Base-by-base conservation (phyloP, 2,888 invertebrate genomes). In the Pseudococcus longispinus region DNA sequence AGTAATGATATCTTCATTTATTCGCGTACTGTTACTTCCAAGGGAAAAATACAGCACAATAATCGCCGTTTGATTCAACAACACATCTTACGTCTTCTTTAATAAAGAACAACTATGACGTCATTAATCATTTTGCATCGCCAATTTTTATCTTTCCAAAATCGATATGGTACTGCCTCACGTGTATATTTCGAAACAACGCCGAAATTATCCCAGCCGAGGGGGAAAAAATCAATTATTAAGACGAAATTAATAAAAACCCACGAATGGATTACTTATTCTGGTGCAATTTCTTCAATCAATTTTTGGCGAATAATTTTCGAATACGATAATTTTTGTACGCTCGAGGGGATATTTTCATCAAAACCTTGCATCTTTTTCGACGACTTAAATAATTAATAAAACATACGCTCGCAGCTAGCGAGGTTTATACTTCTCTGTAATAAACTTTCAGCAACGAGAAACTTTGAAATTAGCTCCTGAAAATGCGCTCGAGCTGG, bases 21-120 rank as follows among this genome's bases (percentile, higher is more conserved):
- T 70, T 70, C 29, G 70, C 70, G 15, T 70, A 29, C 15, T 70
- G 70, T 29, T 29, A 29, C 15, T 15, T 29, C 29, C 15, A 29
- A 29, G 29, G 70, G 29, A 65, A 37, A 84, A 84, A 29, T 44
- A 85, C 44, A 37, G 37, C 37, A 85, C 70, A 85, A 85, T 85
- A 70, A 85, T 85, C 85, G 85, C 42, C 74, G 42, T 85, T 85
- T 85, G 70, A 85, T 85, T 85, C 26, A 32, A 85, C 85, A 42
- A 65, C 70, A 20, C 65, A 65, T 74, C 85, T 85, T 84, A 32
- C 37, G 55, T 65, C 65, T 70, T 74, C 74, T 85, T 65, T 65
- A 85, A 85, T 55, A 84, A 51, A 37, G 84, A 55, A 37, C 65
- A 44, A 85, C 85, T 23, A 70, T 85, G 65, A 85, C 65, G 85